These are phyloP conservation scores for Drosophila pseudoobscura DNA, from an alignment of 1,140 invertebrate species.

Conservation along the genomic window DNA sequence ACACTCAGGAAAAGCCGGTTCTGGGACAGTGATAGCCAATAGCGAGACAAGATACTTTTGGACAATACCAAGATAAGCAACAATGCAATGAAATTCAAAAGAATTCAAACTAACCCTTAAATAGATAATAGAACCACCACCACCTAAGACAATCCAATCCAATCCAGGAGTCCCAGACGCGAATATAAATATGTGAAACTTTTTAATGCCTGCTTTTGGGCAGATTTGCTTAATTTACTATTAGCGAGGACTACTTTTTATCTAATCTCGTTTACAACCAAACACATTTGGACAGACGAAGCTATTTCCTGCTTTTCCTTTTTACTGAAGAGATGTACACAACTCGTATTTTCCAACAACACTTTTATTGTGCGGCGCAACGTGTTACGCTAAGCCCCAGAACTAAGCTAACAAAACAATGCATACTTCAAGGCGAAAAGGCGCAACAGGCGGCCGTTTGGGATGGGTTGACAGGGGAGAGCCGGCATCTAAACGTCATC, in stretches of 20 bases:
- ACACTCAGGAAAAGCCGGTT: conserved; percentile 3
- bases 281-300: no score
- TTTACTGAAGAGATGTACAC: neutral
- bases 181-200: neutral
- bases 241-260: neutral
- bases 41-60: conserved; percentile 28
- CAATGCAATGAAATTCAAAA: conserved; percentile 2
- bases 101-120: conserved; percentile 24
- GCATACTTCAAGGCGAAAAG: conserved; percentile 17
- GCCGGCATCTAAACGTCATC: conserved; percentile 38
- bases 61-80: conserved; percentile 3
- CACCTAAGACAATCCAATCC: conserved; percentile 24
- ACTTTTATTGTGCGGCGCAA: conserved; percentile 16
- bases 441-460: conserved; percentile 52
- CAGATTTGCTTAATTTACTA: no score
- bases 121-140: conserved; percentile 5
- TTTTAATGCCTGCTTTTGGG: conserved; percentile 28
- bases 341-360: no score
- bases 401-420: conserved; percentile 33
- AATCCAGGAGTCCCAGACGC: conserved; percentile 9
- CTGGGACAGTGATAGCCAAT: conserved; percentile 42
- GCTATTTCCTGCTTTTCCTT: neutral
- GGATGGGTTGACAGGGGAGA: neutral
- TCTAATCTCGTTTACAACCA: neutral
- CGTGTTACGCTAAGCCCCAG: conserved; percentile 24